phyloP scores from a whole-genome alignment of 2,888 invertebrate species.

The Pyrrhia umbra region DNA sequence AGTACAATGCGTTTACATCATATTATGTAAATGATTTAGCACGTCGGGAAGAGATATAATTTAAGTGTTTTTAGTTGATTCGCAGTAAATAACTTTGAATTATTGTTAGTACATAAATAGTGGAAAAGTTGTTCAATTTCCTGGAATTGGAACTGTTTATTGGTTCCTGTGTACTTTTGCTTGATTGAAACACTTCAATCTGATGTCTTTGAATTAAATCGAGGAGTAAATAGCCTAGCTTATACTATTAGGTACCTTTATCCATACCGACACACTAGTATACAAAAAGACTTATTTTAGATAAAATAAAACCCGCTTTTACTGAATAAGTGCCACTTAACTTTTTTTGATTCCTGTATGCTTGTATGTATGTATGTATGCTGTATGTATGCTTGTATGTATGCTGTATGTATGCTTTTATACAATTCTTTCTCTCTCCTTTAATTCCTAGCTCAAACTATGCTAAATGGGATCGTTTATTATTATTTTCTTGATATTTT shows the following conservation, averaged over 20 bases:
- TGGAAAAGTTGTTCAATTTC: conserved; percentile 44
- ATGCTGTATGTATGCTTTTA: too few species aligned
- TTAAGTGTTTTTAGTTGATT: conserved; percentile 54
- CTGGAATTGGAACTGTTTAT: conserved; percentile 48
- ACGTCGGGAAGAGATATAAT: conserved; percentile 69
- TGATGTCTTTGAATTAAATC: neutral
- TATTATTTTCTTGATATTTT: too few species aligned
- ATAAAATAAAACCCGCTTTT: too few species aligned
- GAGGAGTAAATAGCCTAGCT: neutral
- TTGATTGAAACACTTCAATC: conserved; percentile 27
- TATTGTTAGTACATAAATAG: conserved; percentile 28
- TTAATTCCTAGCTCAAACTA: too few species aligned
- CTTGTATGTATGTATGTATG: too few species aligned
- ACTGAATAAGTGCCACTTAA: too few species aligned
- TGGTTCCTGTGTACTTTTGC: conserved; percentile 21
- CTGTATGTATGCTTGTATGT: too few species aligned
- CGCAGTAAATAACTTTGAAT: conserved; percentile 42
- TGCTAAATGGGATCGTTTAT: too few species aligned
- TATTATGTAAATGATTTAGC: conserved; percentile 78
- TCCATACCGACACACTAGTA: too few species aligned
- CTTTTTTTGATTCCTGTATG: too few species aligned
- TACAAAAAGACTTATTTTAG: too few species aligned
- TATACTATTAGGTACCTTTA: neutral
- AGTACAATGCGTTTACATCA: conserved; percentile 71
- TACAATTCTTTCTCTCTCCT: too few species aligned